Evolutionary conservation across 35 echinoderm and acorn worm species (phyloP).

Genomic region (Diadema setosum): DNA sequence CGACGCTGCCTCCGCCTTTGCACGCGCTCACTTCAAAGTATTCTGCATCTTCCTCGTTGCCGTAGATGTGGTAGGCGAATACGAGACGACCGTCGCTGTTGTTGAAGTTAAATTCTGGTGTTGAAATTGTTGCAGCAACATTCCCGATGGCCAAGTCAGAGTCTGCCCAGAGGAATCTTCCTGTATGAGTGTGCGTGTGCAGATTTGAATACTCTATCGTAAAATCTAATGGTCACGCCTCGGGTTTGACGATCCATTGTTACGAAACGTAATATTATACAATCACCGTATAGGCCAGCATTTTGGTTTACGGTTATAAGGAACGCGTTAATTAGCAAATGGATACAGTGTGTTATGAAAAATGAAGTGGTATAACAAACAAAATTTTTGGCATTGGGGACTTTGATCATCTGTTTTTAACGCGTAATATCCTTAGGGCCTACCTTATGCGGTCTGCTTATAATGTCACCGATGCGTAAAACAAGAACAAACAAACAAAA

Average conservation of each 20-base stretch:
- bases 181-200: not conserved
- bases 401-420: too few species aligned
- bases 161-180: constrained; percentile 1
- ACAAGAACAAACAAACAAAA: too few species aligned
- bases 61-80: not conserved
- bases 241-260: not conserved
- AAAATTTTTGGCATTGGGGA: too few species aligned
- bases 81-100: not conserved
- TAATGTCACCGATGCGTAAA: too few species aligned
- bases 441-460: too few species aligned
- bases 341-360: not conserved
- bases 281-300: too few species aligned
- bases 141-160: not conserved
- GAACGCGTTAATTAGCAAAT: not conserved
- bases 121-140: not conserved
- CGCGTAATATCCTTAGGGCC: too few species aligned
- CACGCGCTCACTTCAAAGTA: not conserved
- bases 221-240: not conserved
- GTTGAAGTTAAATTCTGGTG: not conserved
- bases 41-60: not conserved
- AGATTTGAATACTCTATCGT: not conserved
- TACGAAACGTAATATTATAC: not conserved
- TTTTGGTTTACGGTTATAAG: not conserved
- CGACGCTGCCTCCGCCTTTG: not conserved
- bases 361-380: too few species aligned